These are phyloP conservation scores for Julus scanicus DNA, from an alignment of 2,888 invertebrate genomes.

Conservation along the genomic window DNA sequence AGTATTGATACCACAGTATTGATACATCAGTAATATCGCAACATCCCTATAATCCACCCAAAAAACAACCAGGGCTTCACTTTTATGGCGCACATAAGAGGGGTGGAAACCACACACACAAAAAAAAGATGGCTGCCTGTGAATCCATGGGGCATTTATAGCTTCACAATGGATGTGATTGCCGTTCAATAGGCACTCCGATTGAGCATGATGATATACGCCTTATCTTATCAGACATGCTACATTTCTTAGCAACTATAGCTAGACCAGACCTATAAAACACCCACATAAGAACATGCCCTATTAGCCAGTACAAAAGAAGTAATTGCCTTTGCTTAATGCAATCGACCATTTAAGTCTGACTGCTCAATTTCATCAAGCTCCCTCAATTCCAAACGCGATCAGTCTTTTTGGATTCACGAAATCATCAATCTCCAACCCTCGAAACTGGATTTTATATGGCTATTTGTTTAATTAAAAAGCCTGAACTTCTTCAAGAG, in stretches of 20 bases:
- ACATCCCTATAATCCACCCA: not conserved
- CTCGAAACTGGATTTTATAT: not conserved
- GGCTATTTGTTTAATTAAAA: conserved; percentile 43
- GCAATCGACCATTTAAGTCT: conserved; percentile 31
- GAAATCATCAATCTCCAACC: conserved; percentile 21
- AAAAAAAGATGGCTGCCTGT: not conserved
- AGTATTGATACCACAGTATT: too few species aligned
- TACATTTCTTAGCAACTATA: not conserved
- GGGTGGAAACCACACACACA: not conserved
- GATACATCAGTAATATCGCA: not conserved
- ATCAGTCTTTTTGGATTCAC: conserved; percentile 19
- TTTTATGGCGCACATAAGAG: not conserved
- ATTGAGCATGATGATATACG: not conserved
- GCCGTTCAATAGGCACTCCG: not conserved
- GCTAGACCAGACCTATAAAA: conserved; percentile 4
- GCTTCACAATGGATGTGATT: conserved; percentile 40
- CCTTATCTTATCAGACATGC: conserved; percentile 3
- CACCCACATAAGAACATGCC: conserved; percentile 28
- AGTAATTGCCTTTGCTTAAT: conserved; percentile 45
- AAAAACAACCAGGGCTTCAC: not conserved
- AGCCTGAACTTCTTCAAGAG: not conserved
- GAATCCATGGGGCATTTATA: not conserved
- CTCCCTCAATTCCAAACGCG: not conserved
- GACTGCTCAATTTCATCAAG: conserved; percentile 43
- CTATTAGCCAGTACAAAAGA: conserved; percentile 34